A percentile compares a stretch with the other conserved stretches of the same genome.
Conservation (phyloP, 2,797 vertebrate species). For the Oreochromis mossambicus region DNA sequence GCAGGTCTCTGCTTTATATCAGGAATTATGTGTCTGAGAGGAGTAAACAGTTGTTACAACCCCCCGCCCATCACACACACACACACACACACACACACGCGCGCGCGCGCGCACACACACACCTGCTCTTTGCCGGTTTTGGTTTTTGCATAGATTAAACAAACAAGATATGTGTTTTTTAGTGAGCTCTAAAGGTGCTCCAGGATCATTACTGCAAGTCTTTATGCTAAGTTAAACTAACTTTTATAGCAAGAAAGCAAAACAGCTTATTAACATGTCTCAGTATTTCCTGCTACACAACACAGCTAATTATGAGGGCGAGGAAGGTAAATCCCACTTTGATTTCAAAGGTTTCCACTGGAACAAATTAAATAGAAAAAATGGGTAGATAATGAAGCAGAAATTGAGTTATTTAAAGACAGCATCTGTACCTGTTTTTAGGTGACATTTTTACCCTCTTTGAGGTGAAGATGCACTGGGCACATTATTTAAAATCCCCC, state of each 20-base stretch:
- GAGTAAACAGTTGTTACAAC: slow-evolving; percentile 10
- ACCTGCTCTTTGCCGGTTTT: background rate
- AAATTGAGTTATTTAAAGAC: background rate
- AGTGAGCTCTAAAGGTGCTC: background rate
- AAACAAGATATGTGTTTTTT: background rate
- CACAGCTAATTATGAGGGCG: background rate
- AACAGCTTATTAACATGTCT: background rate
- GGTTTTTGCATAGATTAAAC: background rate
- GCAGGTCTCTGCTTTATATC: slow-evolving; percentile 4
- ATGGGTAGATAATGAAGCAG: fast-evolving
- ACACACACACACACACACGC: background rate
- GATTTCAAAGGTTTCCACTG: background rate
- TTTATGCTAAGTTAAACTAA: background rate
- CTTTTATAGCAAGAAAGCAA: background rate
- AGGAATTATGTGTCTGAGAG: background rate
- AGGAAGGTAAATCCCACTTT: background rate
- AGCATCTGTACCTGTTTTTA: background rate
- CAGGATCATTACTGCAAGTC: background rate
- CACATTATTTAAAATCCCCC: fast-evolving
- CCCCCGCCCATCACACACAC: background rate
- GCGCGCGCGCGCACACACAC: fast-evolving
- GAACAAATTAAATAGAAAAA: background rate
- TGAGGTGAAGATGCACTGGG: too few relatives aligned
- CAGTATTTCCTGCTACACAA: background rate
- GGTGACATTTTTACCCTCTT: background rate